Base-by-base conservation (phyloP, 2,113 vertebrate genomes). In the Strix uralensis region DNA sequence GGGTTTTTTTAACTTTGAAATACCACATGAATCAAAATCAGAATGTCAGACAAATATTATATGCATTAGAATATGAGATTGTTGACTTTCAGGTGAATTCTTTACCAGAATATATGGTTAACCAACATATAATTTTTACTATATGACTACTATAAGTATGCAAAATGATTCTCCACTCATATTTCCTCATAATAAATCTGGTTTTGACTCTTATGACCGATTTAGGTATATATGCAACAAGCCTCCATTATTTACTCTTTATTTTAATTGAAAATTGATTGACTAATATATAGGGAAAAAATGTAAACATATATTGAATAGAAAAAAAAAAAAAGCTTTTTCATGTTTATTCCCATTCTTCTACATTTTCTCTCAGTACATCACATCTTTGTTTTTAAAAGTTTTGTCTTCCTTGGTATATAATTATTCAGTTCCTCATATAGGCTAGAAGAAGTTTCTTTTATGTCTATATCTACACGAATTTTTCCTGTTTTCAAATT, bases 321-420 rank as follows among this genome's bases (percentile, higher is more conserved):
- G 8, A 10, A 15, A 61, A 44, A 6, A 10, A 44, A 6, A 40
- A 27, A 6, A 7, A 3, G 0, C 1, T 29, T 86, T 54, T 59
- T 59, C 9, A 16, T 72, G 2, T 49, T 32, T 55, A 2, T 73
- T 73, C n/a, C 2, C 2, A 27, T 52, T 90, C 15, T 36, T 71
- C 22, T 58, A 3, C 65, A 10, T 47, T 81, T n/a, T 85, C 3
- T 80, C 51, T 77, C 14, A 18, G 2, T 57, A 26, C 18, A 78
- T 65, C 3, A 61, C 1, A n/a, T 51, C 73, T 81, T 72, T 62
- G 13, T 34, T 71, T 70, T 57, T 17, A 61, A 69, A 52, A 32
- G 1, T 47, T 73, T 54, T 38, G 5, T n/a, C 8, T 61, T 81
- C 11, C 5, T 47, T 27, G 0, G 1, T 42, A 42, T 42, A 73